phyloP scores from a whole-genome alignment of 2,888 invertebrate species.

The Agrypnus murinus region DNA sequence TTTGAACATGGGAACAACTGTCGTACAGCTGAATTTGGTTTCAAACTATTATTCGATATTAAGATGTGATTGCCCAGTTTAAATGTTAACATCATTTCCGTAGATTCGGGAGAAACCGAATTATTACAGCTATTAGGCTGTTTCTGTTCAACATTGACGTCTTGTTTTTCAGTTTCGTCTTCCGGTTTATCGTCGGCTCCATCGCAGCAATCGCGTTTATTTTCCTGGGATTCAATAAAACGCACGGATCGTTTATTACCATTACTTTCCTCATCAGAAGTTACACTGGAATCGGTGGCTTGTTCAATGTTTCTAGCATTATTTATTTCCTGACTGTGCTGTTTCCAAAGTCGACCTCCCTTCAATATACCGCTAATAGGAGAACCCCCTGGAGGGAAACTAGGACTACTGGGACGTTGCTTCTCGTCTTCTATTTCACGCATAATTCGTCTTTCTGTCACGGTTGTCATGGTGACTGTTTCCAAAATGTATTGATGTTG shows the following conservation, averaged over 20 bases:
- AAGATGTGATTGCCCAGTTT: constrained; percentile 75
- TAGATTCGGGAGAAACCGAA: constrained; percentile 66
- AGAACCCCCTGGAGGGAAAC: constrained; percentile 65
- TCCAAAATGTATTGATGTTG: constrained; percentile 76
- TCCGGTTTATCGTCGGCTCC: constrained; percentile 67
- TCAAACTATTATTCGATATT: constrained; percentile 75
- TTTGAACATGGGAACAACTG: constrained; percentile 87
- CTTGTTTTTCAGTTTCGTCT: constrained; percentile 64
- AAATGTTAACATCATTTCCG: constrained; percentile 75
- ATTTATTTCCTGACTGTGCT: constrained; percentile 61
- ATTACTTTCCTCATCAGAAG: constrained; percentile 73
- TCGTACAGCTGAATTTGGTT: constrained; percentile 87
- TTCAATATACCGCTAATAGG: constrained; percentile 85
- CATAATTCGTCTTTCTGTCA: constrained; percentile 78
- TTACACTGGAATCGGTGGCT: constrained; percentile 60
- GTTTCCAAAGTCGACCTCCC: constrained; percentile 85
- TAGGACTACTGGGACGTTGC: constrained; percentile 54
- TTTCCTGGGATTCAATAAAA: constrained; percentile 74
- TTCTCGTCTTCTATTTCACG: constrained; percentile 71
- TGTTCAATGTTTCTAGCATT: constrained; percentile 49
- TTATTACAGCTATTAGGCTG: constrained; percentile 50
- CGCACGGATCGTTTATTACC: constrained; percentile 79
- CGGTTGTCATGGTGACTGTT: constrained; percentile 81
- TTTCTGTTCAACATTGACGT: constrained; percentile 55
- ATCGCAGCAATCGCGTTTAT: constrained; percentile 67